phyloP scores from a whole-genome alignment of 2,888 invertebrate genomes.

The Drosophila imparisetae region DNA sequence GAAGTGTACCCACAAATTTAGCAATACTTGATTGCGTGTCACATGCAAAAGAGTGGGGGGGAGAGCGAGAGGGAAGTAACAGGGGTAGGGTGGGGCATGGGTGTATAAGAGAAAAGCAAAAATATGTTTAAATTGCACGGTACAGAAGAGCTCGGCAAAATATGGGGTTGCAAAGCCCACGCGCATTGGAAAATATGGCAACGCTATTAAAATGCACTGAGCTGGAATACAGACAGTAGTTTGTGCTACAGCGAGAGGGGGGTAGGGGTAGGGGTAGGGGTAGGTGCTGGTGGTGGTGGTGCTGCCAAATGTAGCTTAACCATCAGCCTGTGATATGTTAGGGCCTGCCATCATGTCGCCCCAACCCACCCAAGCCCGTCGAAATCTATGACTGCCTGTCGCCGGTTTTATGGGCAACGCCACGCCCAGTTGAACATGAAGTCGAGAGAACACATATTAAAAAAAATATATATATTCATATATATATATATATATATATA shows the following conservation, averaged over 20 bases:
- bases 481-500: background rate
- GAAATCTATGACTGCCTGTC: conserved; percentile 68
- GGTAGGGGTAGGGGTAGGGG: too few relatives aligned
- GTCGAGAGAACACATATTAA: conserved; percentile 9
- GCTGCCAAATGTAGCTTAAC: conserved; percentile 67
- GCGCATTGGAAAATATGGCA: conserved; percentile 42
- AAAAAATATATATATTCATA: background rate
- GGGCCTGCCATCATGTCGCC: conserved; percentile 4
- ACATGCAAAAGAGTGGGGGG: conserved; percentile 57
- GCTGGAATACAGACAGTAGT: conserved; percentile 36
- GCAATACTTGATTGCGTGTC: conserved; percentile 66
- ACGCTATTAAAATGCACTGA: conserved; percentile 68
- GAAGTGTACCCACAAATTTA: conserved; percentile 52
- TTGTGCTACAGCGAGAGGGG: background rate
- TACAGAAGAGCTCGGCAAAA: conserved; percentile 22
- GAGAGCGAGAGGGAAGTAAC: background rate
- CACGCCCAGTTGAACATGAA: conserved; percentile 56
- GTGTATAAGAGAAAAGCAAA: conserved; percentile 1
- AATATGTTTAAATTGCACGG: conserved; percentile 55
- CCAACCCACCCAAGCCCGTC: background rate
- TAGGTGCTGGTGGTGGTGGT: background rate
- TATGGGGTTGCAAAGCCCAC: conserved; percentile 24
- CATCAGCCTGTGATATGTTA: conserved; percentile 37
- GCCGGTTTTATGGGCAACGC: conserved; percentile 53
- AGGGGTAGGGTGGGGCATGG: background rate